A percentile compares a stretch with the other conserved stretches of the same genome.
phyloP scores from a whole-genome alignment of 2,113 vertebrate species.

The Pelusios castaneus region DNA sequence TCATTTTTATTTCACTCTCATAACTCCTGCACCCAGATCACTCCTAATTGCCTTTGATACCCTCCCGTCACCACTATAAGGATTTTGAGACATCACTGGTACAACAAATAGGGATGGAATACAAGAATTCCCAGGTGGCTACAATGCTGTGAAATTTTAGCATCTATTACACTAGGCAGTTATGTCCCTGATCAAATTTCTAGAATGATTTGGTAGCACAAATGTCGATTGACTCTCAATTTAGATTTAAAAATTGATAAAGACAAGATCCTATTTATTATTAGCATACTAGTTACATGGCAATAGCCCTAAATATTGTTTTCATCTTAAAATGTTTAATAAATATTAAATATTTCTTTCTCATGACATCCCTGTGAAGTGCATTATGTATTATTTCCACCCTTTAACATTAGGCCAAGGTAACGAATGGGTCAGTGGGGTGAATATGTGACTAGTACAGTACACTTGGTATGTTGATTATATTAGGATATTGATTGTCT shows the following conservation, averaged over 20 bases:
- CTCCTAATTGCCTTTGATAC: background rate
- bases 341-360: background rate
- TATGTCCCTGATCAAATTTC: background rate
- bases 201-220: background rate
- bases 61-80: slow-evolving; percentile 10
- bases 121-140: background rate
- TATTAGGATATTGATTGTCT: background rate
- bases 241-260: background rate
- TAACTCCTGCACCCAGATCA: slow-evolving; percentile 40
- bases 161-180: background rate
- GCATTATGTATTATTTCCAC: background rate
- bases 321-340: background rate
- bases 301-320: background rate
- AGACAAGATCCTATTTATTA: background rate
- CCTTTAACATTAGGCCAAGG: background rate
- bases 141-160: background rate
- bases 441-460: background rate
- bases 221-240: slow-evolving; percentile 13
- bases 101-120: background rate
- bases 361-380: background rate
- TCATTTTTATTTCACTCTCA: slow-evolving; percentile 43
- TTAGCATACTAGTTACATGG: background rate
- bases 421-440: rapidly evolving
- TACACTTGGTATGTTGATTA: background rate
- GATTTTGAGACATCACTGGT: background rate